phyloP scores from a whole-genome alignment of 2,113 vertebrate genomes.

The Nycticorax nycticorax region DNA sequence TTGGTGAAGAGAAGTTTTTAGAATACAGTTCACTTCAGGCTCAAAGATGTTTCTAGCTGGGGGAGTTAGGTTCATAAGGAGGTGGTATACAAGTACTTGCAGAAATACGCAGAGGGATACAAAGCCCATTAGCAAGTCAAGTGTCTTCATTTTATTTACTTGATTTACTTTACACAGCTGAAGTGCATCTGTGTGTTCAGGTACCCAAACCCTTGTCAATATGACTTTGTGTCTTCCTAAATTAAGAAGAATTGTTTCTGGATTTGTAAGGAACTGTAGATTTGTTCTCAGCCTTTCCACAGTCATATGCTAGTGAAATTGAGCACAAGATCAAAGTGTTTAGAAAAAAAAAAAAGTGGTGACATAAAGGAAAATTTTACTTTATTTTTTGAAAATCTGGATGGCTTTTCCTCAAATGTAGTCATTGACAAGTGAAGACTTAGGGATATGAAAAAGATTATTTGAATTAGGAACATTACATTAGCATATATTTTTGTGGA shows the following conservation, averaged over 20 bases:
- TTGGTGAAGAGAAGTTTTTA: not conserved
- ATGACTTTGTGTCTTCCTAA: not conserved
- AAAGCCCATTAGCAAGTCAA: not conserved
- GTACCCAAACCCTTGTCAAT: not conserved
- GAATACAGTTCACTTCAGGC: not conserved
- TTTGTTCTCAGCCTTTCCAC: not conserved
- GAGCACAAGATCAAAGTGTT: not conserved
- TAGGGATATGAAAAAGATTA: not conserved
- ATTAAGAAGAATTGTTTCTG: not conserved
- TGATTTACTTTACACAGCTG: not conserved
- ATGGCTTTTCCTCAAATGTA: not conserved
- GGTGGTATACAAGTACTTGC: not conserved
- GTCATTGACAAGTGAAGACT: not conserved
- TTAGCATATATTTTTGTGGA: not conserved
- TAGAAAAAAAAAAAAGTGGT: not conserved
- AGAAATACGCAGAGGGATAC: not conserved
- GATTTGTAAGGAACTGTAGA: not conserved
- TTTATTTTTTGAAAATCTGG: not conserved
- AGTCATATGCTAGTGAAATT: not conserved
- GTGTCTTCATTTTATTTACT: not conserved
- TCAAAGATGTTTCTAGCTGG: not conserved
- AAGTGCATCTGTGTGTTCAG: not conserved
- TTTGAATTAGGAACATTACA: not conserved
- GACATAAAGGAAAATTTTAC: not conserved
- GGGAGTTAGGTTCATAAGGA: not conserved